Conservation (phyloP, 1,140 invertebrate species). For the Bactericera cockerelli region DNA sequence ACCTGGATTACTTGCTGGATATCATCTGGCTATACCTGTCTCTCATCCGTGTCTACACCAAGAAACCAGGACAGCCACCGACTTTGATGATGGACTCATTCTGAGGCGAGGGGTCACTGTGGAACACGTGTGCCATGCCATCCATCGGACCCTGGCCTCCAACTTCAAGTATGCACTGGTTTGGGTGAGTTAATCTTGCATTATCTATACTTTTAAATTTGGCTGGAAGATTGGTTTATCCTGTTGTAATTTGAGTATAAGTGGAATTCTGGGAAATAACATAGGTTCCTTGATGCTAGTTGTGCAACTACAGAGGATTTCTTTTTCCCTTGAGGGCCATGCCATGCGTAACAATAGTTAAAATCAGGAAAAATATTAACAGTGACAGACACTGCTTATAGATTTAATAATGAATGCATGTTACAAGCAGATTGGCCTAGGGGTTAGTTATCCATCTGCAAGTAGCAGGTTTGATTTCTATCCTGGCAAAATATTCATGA, state of each 20-base stretch:
- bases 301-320: no score
- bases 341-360: no score
- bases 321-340: no score
- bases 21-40: conserved; percentile 86
- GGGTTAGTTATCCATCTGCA: no score
- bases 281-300: no score
- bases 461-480: no score
- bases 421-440: no score
- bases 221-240: no score
- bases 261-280: not conserved
- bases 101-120: conserved; percentile 78
- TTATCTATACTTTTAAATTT: not conserved
- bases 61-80: conserved; percentile 91
- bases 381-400: no score
- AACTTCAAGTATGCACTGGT: conserved; percentile 95
- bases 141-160: conserved; percentile 81
- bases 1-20: conserved; percentile 89
- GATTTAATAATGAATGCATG: no score
- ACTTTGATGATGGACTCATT: conserved; percentile 90
- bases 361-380: no score
- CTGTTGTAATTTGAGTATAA: conserved; percentile 11
- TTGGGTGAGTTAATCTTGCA: conserved; percentile 71
- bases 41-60: conserved; percentile 93
- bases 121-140: conserved; percentile 93
- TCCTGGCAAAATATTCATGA: no score